Conservation (phyloP, 2,888 invertebrate genomes). For the Xestia rhomboidea region DNA sequence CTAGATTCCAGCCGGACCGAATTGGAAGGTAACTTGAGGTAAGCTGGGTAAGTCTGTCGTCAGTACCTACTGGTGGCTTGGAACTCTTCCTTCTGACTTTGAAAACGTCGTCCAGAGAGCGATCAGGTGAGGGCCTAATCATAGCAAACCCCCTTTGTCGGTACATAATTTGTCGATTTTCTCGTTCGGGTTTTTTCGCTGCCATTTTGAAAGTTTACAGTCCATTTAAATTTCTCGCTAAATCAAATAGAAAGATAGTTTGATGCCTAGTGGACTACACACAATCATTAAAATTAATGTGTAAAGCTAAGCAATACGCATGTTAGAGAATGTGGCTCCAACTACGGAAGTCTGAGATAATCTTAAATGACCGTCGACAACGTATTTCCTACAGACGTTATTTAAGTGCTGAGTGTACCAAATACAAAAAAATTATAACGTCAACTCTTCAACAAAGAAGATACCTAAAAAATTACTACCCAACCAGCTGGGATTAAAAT, state of each 20-base stretch:
- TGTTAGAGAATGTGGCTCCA: not conserved
- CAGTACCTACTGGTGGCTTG: too few species aligned
- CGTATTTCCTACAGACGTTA: slow-evolving; percentile 16
- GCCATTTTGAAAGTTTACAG: too few species aligned
- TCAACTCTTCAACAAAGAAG: slow-evolving; percentile 6
- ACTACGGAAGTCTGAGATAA: slow-evolving; percentile 23
- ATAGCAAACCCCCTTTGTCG: too few species aligned
- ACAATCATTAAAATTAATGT: not conserved
- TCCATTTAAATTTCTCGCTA: too few species aligned
- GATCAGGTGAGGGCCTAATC: too few species aligned
- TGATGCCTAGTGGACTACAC: not conserved
- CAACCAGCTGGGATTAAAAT: not conserved
- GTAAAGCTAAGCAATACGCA: not conserved
- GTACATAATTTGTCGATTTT: too few species aligned
- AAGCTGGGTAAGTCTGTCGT: too few species aligned
- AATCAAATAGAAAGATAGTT: not conserved
- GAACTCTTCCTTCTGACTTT: too few species aligned
- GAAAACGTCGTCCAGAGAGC: too few species aligned
- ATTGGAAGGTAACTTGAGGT: too few species aligned
- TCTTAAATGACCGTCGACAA: slow-evolving; percentile 15
- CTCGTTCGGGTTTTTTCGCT: too few species aligned
- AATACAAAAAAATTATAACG: slow-evolving; percentile 14
- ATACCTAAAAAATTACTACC: not conserved
- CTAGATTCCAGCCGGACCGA: too few species aligned
- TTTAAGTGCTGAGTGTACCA: not conserved